Evolutionary conservation across 2,888 invertebrate species (phyloP).

Genomic region (Erannis defoliaria): DNA sequence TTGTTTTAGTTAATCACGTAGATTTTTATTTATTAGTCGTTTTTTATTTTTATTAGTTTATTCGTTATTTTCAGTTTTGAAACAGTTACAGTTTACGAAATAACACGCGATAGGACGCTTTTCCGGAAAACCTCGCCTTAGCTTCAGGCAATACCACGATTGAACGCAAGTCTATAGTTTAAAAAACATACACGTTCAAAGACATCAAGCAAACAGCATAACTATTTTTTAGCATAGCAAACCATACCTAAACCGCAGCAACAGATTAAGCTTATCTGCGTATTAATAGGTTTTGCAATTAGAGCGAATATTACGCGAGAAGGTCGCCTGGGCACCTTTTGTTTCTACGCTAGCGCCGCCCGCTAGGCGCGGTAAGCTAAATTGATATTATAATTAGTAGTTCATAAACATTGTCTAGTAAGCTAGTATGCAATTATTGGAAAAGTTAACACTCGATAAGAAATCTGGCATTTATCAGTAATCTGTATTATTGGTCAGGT

Average conservation of each 20-base stretch:
- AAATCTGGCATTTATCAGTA: too few relatives aligned
- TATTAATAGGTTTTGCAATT: slow-evolving; percentile 30
- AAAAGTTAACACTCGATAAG: neutral
- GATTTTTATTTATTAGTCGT: too few relatives aligned
- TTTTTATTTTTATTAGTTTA: too few relatives aligned
- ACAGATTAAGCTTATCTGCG: slow-evolving; percentile 17
- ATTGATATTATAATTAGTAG: neutral
- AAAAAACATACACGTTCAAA: too few relatives aligned
- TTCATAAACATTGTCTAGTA: neutral
- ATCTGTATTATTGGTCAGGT: too few relatives aligned
- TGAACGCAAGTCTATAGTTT: too few relatives aligned
- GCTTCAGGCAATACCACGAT: too few relatives aligned
- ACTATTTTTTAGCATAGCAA: neutral
- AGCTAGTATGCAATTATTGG: neutral
- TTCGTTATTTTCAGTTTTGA: too few relatives aligned
- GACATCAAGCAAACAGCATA: neutral
- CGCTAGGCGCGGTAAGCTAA: neutral
- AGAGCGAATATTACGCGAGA: slow-evolving; percentile 23
- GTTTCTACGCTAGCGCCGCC: slow-evolving; percentile 21
- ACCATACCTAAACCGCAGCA: neutral
- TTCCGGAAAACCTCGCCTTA: too few relatives aligned
- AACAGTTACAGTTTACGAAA: too few relatives aligned
- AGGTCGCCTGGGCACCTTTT: slow-evolving; percentile 28
- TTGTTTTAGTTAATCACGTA: too few relatives aligned
- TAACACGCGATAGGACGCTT: too few relatives aligned